Evolutionary conservation across 2,797 vertebrate species (phyloP), one percentile per base, ranked within the genome.

Genomic region (Lepus oiostolus): DNA sequence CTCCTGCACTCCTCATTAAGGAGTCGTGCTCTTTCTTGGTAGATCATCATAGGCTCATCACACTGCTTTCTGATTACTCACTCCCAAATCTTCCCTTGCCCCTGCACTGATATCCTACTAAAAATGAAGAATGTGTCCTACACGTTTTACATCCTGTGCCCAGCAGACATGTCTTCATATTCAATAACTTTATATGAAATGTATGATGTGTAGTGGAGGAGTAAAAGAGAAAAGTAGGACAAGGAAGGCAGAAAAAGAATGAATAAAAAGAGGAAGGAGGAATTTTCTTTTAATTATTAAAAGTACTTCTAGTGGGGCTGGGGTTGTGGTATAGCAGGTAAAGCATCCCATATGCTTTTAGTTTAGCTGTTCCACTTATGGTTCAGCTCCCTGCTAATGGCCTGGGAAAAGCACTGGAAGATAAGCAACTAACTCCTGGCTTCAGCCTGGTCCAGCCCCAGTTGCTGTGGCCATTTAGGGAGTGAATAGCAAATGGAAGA

Each of bases 121-220:
- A 75, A 42, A 84, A 5, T 14, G 26, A 26, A 24, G 13, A 63
- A 35, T 10, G 2, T 82, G 22, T 5, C 62, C 60, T 11, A 14
- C 28, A 26, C 52, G 10, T 65, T n/a, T 62, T 50, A 16, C 79
- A 35, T 35, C 12, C 68, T 72, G 35, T 63, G 42, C 19, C 85
- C 58, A 60, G 22, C 42, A 60, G 58, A 22, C 1, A 24, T 28
- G 62, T 26, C 7, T 42, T 62, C 65, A 19, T 8, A 52, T 7
- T 30, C 16, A 85, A 17, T 58, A 83, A 52, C 30, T 91, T 38
- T 42, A 19, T 68, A 2, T 35, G 22, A 30, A 58, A 75, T 68
- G 54, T 50, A 68, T 35, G 22, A 54, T 38, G 32, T 77, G 11
- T 42, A 75, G 62, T 35, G 7, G 86, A 88, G 91, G 60, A 94